Percentiles rank a stretch among this genome's conserved stretches.
phyloP scores from a whole-genome alignment of 2,888 invertebrate genomes.

The Xylophagus ater region DNA sequence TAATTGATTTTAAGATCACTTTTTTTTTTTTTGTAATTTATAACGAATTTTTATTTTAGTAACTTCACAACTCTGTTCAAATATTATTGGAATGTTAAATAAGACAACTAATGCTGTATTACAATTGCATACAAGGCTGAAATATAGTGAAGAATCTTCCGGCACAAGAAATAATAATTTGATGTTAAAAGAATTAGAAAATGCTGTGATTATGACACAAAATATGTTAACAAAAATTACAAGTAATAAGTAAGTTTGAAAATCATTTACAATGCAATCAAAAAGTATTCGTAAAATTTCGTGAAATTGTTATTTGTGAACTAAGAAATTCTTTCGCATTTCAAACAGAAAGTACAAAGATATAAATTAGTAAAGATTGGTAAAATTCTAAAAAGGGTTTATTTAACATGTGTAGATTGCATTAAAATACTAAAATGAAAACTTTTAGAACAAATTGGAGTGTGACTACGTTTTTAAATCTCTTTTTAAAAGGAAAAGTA shows the following conservation, averaged over 20 bases:
- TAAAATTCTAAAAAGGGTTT: no score
- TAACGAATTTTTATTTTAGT: slow-evolving; percentile 34
- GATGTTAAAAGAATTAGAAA: slow-evolving; percentile 39
- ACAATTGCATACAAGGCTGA: slow-evolving; percentile 37
- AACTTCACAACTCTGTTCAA: slow-evolving; percentile 50
- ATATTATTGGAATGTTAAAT: slow-evolving; percentile 46
- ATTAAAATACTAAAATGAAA: no score
- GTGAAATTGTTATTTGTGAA: no score
- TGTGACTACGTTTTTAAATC: no score
- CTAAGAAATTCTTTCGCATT: no score
- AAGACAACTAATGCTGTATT: slow-evolving; percentile 38
- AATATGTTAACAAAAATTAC: slow-evolving; percentile 39
- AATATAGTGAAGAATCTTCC: slow-evolving; percentile 32
- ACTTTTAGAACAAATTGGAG: no score
- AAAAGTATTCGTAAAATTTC: no score
- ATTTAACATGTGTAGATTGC: no score
- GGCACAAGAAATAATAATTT: slow-evolving; percentile 26
- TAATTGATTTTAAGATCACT: slow-evolving; percentile 28
- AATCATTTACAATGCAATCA: no score
- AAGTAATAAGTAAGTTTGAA: slow-evolving; percentile 18
- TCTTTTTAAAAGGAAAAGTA: no score
- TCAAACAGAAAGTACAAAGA: no score
- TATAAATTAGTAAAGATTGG: no score
- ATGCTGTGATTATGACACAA: slow-evolving; percentile 40
- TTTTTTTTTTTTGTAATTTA: slow-evolving; percentile 1